Conservation (phyloP, 2,888 invertebrate species). For the Eristalis arbustorum region DNA sequence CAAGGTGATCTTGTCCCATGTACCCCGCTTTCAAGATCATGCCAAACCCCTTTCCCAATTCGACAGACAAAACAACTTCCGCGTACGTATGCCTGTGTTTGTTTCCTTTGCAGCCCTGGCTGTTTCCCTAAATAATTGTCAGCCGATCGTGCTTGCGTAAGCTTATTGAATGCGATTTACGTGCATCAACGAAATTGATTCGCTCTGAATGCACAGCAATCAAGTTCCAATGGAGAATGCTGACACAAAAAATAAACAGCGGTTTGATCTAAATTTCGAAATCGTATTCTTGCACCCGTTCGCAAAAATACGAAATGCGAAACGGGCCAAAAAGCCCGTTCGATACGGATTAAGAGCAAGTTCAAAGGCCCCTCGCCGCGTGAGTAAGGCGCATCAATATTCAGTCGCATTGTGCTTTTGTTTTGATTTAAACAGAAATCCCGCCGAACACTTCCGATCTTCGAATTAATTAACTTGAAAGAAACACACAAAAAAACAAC, state of each 20-base stretch:
- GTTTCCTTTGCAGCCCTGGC: too few relatives aligned
- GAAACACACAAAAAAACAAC: too few relatives aligned
- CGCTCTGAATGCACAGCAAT: not conserved
- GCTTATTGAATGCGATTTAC: too few relatives aligned
- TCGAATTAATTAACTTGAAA: conserved; percentile 13
- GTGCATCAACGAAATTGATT: too few relatives aligned
- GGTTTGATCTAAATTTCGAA: not conserved
- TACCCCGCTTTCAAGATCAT: not conserved
- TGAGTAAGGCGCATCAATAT: not conserved
- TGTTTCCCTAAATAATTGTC: too few relatives aligned
- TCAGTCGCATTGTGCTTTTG: not conserved
- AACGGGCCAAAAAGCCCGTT: not conserved
- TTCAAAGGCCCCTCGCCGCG: conserved; percentile 18
- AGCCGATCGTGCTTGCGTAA: too few relatives aligned
- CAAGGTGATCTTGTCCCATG: not conserved
- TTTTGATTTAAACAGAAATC: conserved; percentile 10
- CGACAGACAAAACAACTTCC: not conserved
- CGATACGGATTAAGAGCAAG: not conserved
- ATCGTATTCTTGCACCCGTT: not conserved
- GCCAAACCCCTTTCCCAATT: not conserved
- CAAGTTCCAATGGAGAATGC: not conserved
- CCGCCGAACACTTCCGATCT: conserved; percentile 17
- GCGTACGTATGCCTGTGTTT: not conserved
- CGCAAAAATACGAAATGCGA: not conserved
- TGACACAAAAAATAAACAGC: not conserved